phyloP scores from a whole-genome alignment of 1,140 invertebrate species.

The Temnothorax curvispinosus region DNA sequence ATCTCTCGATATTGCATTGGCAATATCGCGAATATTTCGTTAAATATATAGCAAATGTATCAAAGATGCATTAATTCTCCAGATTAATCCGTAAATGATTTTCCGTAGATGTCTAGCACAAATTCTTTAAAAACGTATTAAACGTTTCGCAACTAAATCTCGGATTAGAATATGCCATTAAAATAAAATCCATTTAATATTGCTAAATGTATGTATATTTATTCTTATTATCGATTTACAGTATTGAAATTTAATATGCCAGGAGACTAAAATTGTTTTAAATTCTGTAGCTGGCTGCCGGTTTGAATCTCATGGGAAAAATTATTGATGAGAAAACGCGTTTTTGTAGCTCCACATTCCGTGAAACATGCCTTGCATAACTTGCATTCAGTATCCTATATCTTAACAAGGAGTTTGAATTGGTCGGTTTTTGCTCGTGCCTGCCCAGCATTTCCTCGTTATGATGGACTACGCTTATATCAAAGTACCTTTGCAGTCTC shows the following conservation, averaged over 20 bases:
- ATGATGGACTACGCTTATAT: constrained; percentile 24
- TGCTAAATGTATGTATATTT: neutral
- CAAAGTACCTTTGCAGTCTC: constrained; percentile 51
- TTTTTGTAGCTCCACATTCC: neutral
- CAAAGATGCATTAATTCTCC: neutral
- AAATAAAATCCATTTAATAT: neutral
- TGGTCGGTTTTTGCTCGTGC: constrained; percentile 58
- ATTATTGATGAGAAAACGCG: neutral
- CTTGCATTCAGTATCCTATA: neutral
- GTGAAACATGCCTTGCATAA: neutral
- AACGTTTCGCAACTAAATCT: neutral
- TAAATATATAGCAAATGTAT: neutral
- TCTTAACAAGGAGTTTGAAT: constrained; percentile 37
- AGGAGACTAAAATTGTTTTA: neutral
- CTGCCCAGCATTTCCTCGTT: constrained; percentile 43
- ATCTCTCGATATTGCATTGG: neutral
- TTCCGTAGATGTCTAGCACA: neutral
- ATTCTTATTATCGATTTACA: neutral
- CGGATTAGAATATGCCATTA: neutral
- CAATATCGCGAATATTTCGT: neutral
- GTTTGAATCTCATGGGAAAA: neutral
- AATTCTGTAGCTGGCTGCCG: neutral
- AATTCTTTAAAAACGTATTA: neutral
- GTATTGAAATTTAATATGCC: neutral
- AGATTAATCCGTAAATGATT: neutral